Conservation (phyloP, 1,140 invertebrate genomes). For the Onthophagus taurus region DNA sequence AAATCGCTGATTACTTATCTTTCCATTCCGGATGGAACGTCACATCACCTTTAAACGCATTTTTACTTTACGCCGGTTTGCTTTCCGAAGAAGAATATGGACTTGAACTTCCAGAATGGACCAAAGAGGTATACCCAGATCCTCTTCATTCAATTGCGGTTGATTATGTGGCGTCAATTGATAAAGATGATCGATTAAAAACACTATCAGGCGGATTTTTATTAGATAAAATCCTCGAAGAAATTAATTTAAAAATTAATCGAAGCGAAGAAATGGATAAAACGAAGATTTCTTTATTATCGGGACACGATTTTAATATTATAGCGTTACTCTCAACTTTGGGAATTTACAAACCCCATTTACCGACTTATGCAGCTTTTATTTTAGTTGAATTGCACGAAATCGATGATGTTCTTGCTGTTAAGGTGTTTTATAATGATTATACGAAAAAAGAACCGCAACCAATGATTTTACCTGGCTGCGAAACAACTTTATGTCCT, state of each 20-base stretch:
- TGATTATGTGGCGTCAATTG: slow-evolving; percentile 17
- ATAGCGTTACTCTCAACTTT: slow-evolving; percentile 51
- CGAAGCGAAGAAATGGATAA: no score
- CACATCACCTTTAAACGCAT: background rate
- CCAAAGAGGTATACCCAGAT: slow-evolving; percentile 28
- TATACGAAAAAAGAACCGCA: background rate
- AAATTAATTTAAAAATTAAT: slow-evolving; percentile 46
- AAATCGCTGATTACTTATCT: no score
- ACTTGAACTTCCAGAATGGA: slow-evolving; percentile 17
- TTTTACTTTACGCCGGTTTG: background rate
- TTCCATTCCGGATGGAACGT: no score
- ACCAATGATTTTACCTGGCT: background rate
- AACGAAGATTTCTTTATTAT: slow-evolving; percentile 60
- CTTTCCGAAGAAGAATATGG: slow-evolving; percentile 15
- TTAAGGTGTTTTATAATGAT: slow-evolving; percentile 11
- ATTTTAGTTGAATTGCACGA: slow-evolving; percentile 19
- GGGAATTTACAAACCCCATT: slow-evolving; percentile 48
- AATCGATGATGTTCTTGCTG: slow-evolving; percentile 9
- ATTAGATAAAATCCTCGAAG: slow-evolving; percentile 44
- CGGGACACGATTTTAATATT: slow-evolving; percentile 65
- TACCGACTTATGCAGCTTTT: slow-evolving; percentile 43
- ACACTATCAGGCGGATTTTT: slow-evolving; percentile 8
- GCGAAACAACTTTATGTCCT: background rate
- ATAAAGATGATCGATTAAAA: slow-evolving; percentile 1
- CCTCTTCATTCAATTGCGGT: slow-evolving; percentile 34